Evolutionary conservation across 1,140 invertebrate species (phyloP), one percentile per base, ranked within the genome.

Genomic region (Lanistes nyassanus): DNA sequence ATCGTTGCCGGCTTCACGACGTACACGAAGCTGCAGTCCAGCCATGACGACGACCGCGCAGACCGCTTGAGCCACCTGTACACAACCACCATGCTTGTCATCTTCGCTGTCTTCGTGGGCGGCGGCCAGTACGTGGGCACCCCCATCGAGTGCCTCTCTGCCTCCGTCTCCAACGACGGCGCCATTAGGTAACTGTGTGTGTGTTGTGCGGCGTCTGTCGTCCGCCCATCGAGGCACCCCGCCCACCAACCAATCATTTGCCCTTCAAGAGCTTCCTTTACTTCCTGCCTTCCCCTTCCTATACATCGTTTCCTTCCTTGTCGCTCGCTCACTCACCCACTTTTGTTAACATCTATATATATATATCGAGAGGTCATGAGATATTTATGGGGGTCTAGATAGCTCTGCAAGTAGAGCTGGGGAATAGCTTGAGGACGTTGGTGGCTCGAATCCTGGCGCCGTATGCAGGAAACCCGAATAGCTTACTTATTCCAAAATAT

Each of bases 111-210:
- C 16, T 78, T 83, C 26, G 82, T 84, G 21, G 76, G 77, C 16
- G 79, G 80, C 2, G 77, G 76, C 19, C 83, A 98, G 90, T 98
- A 98, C 91, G 96, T 98, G 4, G 96, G 96, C 64, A 84, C 87
- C 70, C 86, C 86, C 5, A 87, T 88, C 55, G 76, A 80, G 47
- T 88, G 85, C 72, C 84, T 80, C 79, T 80, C 77, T 5, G 53
- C 87, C 85, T 1, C 31, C 1, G n/a, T 34, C 23, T 29, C 58
- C n/a, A 60, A 60, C 36, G 72, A 65, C 42, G 42, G 58, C 16
- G 60, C 64, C 47, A 31, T 74, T 7, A 53, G 26, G 60, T 74
- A n/a, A 29, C 7, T 34, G 13, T 29, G 5, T 13, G 26, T 47
- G 0, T 6, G 19, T 11, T n/a, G n/a, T n/a, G n/a, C n/a, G n/a